phyloP scores from a whole-genome alignment of 1,140 invertebrate genomes.

The Heliconius eleuchia region DNA sequence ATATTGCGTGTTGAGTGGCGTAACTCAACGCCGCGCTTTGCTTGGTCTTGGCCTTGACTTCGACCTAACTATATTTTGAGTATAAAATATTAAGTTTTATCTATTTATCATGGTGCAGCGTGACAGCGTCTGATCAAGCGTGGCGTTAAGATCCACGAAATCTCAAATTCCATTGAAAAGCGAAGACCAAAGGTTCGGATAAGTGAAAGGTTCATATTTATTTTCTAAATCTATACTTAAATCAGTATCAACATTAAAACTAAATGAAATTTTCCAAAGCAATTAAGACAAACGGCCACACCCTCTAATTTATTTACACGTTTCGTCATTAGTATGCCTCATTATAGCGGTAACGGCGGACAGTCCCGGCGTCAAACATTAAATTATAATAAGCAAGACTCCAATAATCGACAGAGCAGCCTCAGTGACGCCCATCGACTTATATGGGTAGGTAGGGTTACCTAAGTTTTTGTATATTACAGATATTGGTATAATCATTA shows the following conservation, averaged over 20 bases:
- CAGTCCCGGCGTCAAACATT: constrained; percentile 61
- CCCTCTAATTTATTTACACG: constrained; percentile 24
- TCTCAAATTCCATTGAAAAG: no score
- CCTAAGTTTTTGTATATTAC: constrained; percentile 32
- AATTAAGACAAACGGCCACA: constrained; percentile 23
- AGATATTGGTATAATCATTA: neutral
- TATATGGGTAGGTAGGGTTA: constrained; percentile 52
- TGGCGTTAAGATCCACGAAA: no score
- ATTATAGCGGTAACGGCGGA: constrained; percentile 47
- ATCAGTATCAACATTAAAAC: neutral
- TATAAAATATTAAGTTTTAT: no score
- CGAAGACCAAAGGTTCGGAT: no score
- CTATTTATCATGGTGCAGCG: no score
- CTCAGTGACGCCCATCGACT: constrained; percentile 64
- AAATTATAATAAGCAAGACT: constrained; percentile 64
- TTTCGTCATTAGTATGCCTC: constrained; percentile 48
- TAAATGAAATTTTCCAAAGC: constrained; percentile 9
- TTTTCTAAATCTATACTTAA: neutral
- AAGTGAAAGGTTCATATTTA: no score
- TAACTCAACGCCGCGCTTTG: no score
- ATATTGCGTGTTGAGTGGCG: no score
- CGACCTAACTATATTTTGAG: no score
- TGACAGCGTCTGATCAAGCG: no score
- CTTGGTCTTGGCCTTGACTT: no score
- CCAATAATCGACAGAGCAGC: constrained; percentile 54